Evolutionary conservation across 2,797 vertebrate genomes (phyloP), one percentile per base, ranked within the genome.

Genomic region (Hypotaenidia okinawae): DNA sequence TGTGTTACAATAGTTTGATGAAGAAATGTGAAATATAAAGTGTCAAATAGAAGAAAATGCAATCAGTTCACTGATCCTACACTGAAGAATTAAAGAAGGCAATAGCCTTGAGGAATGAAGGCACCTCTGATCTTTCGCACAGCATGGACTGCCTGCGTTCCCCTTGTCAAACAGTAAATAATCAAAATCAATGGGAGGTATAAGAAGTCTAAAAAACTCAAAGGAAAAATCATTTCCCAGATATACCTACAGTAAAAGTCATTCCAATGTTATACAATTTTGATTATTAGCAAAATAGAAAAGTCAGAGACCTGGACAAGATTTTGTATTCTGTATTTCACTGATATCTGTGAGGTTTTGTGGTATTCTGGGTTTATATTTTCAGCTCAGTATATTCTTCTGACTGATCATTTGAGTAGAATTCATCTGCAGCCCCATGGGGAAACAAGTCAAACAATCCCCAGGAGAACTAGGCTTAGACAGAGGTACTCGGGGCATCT

Each of bases 121-220:
- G 92, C 90, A 96, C 95, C 93, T 97, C 96, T 97, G 96, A 96
- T 96, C 97, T 96, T 61, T 95, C 0, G 25, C 97, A 95, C 97
- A 97, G 97, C 96, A 93, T 96, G 97, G 92, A 88, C 96, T 96
- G 96, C 94, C 96, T 96, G 70, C 54, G 66, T 72, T 94, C 84
- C 84, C 91, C 84, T 87, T 96, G 96, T 97, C 95, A 97, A 96
- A 96, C 82, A 89, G 95, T 97, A 97, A 97, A 97, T 97, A 97
- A 97, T 96, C 96, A 97, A 88, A 97, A 97, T 96, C 97, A 96
- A 96, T 96, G 96, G 95, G 95, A 94, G 78, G 95, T 96, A 95
- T 84, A 94, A 92, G 74, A 84, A 95, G 57, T 79, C 82, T 81
- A 91, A 93, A 94, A 91, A 95, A 93, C 80, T 93, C 84, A 87